Evolutionary conservation across 23 tunicate species (phyloP).

Genomic region (Halocynthia aurantium): DNA sequence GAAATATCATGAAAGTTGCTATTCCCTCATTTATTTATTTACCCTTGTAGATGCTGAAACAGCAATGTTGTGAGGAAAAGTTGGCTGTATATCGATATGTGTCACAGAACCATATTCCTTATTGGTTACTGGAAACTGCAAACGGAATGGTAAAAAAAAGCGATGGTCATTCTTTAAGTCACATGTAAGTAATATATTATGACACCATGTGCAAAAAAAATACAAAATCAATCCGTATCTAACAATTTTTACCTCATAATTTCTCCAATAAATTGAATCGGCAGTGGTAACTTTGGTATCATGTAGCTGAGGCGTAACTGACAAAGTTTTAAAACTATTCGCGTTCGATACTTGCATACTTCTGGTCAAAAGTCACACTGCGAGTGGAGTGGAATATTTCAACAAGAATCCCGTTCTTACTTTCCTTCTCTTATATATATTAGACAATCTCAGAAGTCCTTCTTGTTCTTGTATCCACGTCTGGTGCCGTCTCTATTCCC

Average conservation of each 20-base stretch:
- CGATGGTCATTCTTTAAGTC: too few relatives aligned
- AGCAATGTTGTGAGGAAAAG: slow-evolving; percentile 44
- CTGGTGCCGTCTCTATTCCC: too few relatives aligned
- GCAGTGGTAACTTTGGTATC: slow-evolving; percentile 1
- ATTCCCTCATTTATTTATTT: slow-evolving; percentile 3
- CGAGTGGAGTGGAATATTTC: too few relatives aligned
- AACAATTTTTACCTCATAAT: slow-evolving; percentile 10
- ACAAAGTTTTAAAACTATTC: too few relatives aligned
- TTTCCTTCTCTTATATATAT: too few relatives aligned
- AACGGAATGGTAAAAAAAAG: background rate
- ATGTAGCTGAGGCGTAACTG: background rate
- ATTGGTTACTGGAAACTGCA: slow-evolving; percentile 55
- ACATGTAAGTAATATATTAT: background rate
- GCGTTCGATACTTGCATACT: too few relatives aligned
- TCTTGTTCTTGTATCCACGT: too few relatives aligned
- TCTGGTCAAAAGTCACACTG: too few relatives aligned
- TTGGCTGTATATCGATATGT: slow-evolving; percentile 49
- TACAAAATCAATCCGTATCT: background rate
- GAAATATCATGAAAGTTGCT: background rate
- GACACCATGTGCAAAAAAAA: background rate
- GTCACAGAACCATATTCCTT: slow-evolving; percentile 76
- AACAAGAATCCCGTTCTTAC: too few relatives aligned
- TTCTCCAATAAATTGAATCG: slow-evolving; percentile 10
- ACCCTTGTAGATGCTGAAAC: slow-evolving; percentile 62
- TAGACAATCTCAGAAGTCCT: too few relatives aligned